These are phyloP conservation scores for Chloroceryle amazona DNA, from an alignment of 2,797 vertebrate genomes.

Conservation along the genomic window DNA sequence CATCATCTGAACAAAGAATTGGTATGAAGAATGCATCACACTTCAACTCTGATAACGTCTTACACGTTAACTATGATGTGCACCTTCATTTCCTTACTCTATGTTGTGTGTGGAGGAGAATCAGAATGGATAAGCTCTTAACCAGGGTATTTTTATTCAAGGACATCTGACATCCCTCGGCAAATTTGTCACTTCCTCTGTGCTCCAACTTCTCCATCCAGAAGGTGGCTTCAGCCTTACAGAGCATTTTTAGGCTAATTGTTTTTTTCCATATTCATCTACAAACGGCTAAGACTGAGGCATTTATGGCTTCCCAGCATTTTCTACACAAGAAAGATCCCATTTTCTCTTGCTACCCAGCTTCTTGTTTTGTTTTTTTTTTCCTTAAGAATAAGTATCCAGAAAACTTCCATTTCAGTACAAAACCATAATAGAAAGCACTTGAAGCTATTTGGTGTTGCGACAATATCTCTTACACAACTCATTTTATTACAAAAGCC, in stretches of 20 bases:
- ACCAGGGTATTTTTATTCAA: background rate
- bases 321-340: background rate
- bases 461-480: background rate
- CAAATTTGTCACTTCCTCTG: background rate
- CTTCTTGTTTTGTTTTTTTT: background rate
- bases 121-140: background rate
- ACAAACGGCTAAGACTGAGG: background rate
- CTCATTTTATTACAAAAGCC: background rate
- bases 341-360: background rate
- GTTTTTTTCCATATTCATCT: background rate
- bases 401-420: background rate
- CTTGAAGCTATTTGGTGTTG: background rate
- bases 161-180: background rate
- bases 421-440: background rate
- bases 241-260: background rate
- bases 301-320: background rate
- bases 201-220: background rate
- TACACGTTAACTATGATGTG: accelerated
- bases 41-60: background rate
- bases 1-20: background rate
- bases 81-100: background rate
- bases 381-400: background rate
- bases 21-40: background rate
- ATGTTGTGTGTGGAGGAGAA: accelerated
- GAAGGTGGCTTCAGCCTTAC: background rate